Percentiles rank a stretch among this genome's conserved stretches.
Conservation (phyloP, 2,113 vertebrate species). For the Gymnobelideus leadbeateri region DNA sequence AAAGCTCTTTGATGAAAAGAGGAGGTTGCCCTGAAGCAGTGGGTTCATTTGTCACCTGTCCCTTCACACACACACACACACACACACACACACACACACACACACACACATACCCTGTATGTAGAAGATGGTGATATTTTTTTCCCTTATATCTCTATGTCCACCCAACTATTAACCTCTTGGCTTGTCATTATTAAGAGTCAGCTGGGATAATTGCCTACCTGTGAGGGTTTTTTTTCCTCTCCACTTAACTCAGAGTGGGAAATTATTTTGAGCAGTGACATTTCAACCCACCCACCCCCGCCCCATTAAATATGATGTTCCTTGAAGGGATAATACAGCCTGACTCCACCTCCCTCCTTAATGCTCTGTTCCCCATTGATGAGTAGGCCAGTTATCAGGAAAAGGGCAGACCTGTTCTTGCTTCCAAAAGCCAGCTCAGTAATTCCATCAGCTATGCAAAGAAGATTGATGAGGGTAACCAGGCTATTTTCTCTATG, state of each 20-base stretch:
- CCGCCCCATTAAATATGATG: conserved; percentile 34
- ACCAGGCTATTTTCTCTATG: not conserved
- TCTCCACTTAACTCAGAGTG: conserved; percentile 3
- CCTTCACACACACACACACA: not conserved
- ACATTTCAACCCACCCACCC: not conserved
- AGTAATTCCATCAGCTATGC: not conserved
- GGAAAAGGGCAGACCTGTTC: not conserved
- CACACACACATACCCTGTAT: not conserved
- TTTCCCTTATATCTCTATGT: conserved; percentile 2
- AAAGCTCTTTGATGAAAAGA: not conserved
- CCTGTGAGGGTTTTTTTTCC: conserved; percentile 42
- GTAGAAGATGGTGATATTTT: not conserved
- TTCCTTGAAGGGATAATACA: not conserved
- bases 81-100: not conserved
- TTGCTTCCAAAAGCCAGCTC: not conserved
- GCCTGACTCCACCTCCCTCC: conserved; percentile 18
- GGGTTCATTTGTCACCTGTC: not conserved
- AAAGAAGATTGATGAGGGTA: not conserved
- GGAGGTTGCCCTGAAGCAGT: not conserved
- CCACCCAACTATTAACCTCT: conserved; percentile 15
- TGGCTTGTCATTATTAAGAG: conserved; percentile 30
- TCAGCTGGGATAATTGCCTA: conserved; percentile 42
- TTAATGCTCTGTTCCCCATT: conserved; percentile 33
- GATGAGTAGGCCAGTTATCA: conserved; percentile 19
- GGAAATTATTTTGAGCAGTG: conserved; percentile 60